Percentiles rank a stretch among this genome's conserved stretches.
These are phyloP conservation scores for Halichoeres trimaculatus DNA, from an alignment of 2,113 vertebrate genomes.

Conservation along the genomic window DNA sequence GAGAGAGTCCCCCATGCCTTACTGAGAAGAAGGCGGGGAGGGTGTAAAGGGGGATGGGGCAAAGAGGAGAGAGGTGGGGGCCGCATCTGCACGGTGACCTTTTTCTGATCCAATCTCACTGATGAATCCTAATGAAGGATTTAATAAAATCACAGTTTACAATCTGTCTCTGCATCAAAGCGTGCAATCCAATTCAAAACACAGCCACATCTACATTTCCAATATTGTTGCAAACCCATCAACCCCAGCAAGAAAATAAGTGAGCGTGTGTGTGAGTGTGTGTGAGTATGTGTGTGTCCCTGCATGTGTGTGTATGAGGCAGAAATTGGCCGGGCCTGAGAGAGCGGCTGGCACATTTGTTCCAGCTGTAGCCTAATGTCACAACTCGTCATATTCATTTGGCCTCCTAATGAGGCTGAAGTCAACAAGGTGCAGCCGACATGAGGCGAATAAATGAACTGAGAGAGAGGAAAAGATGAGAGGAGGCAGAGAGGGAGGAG, in stretches of 20 bases:
- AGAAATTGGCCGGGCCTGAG: conserved; percentile 71
- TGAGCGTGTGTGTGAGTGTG: conserved; percentile 36
- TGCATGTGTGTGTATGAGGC: conserved; percentile 29
- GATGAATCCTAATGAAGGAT: conserved; percentile 91
- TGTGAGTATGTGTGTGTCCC: conserved; percentile 37
- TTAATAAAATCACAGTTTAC: conserved; percentile 89
- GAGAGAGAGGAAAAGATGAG: neutral
- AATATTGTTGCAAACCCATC: conserved; percentile 77
- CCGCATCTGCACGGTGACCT: conserved; percentile 85
- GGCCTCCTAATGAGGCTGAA: conserved; percentile 81
- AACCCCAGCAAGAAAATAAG: conserved; percentile 53
- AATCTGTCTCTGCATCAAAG: conserved; percentile 89
- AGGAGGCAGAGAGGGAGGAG: conserved; percentile 9
- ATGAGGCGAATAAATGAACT: conserved; percentile 62
- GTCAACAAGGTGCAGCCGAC: conserved; percentile 79
- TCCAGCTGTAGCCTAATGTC: conserved; percentile 85
- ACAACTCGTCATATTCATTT: conserved; percentile 86
- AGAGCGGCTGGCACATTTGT: conserved; percentile 81
- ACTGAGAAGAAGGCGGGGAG: conserved; percentile 39
- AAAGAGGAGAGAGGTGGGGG: conserved; percentile 48
- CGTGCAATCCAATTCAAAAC: conserved; percentile 86
- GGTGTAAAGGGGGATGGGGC: conserved; percentile 50
- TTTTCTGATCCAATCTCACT: conserved; percentile 88
- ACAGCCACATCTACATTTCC: conserved; percentile 80
- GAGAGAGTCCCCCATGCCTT: conserved; percentile 31